A percentile compares a stretch with the other conserved stretches of the same genome.
phyloP scores from a whole-genome alignment of 2,888 invertebrate genomes.

The Stenolophus ochropezus region DNA sequence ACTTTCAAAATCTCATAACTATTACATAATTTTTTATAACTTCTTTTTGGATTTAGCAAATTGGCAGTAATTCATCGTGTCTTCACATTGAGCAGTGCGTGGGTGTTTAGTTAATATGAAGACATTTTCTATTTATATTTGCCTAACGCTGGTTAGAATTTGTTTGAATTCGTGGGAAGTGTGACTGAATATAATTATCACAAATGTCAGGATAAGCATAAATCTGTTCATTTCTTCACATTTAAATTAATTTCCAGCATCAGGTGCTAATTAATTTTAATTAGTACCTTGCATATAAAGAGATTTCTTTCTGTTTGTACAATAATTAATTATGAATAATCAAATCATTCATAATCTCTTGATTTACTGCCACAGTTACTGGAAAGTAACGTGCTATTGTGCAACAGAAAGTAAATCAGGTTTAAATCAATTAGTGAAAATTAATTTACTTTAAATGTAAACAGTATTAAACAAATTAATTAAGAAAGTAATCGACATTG shows the following conservation, averaged over 20 bases:
- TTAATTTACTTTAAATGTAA: too few species aligned
- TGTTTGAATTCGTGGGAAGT: constrained; percentile 40
- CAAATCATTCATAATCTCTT: constrained; percentile 17
- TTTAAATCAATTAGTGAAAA: neutral
- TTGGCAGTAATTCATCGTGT: neutral
- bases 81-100: neutral
- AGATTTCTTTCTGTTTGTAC: constrained; percentile 16
- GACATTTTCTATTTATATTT: neutral
- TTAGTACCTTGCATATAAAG: constrained; percentile 12
- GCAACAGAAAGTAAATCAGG: neutral
- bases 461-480: too few species aligned
- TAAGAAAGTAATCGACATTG: too few species aligned
- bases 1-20: neutral
- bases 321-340: constrained; percentile 31
- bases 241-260: constrained; percentile 6
- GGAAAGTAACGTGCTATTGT: neutral
- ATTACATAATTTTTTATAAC: neutral
- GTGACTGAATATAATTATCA: constrained; percentile 24
- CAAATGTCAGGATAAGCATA: constrained; percentile 10
- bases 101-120: neutral
- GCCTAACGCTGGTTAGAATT: too few species aligned
- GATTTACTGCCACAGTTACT: neutral
- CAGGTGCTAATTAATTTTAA: constrained; percentile 28
- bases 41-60: neutral
- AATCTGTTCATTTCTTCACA: constrained; percentile 25